Evolutionary conservation across 2,888 invertebrate genomes (phyloP).

Genomic region (Philhelius pedissequus): DNA sequence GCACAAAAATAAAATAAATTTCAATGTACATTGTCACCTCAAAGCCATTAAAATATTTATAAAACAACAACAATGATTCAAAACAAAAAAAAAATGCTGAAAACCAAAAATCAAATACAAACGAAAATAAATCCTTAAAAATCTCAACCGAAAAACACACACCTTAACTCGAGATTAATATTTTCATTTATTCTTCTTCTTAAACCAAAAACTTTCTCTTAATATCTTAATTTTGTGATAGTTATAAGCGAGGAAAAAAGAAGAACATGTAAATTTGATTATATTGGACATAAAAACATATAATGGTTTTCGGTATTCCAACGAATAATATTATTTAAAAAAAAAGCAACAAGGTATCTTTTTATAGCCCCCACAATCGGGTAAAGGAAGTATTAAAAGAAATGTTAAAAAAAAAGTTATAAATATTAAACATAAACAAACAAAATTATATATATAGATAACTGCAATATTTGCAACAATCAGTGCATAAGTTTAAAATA

Average conservation of each 20-base stretch:
- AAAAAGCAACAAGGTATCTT: constrained; percentile 4
- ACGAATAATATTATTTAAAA: constrained; percentile 55
- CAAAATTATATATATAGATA: neutral
- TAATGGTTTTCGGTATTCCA: constrained; percentile 68
- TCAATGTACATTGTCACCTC: constrained; percentile 41
- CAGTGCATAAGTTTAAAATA: constrained; percentile 17
- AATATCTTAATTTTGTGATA: constrained; percentile 52
- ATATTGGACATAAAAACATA: constrained; percentile 35
- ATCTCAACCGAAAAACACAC: constrained; percentile 12
- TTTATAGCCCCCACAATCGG: constrained; percentile 23
- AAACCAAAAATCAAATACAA: constrained; percentile 18
- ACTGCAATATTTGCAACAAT: constrained; percentile 65
- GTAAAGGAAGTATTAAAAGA: neutral
- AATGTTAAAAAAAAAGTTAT: neutral
- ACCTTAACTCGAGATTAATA: constrained; percentile 13
- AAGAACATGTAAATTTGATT: constrained; percentile 53
- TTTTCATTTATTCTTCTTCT: constrained; percentile 8
- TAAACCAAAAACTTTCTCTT: constrained; percentile 10
- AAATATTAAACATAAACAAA: constrained; percentile 20
- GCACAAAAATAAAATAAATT: constrained; percentile 10
- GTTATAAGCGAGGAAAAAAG: constrained; percentile 50
- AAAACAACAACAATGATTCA: neutral
- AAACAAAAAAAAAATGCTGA: neutral
- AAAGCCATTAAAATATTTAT: constrained; percentile 16
- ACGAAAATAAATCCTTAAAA: neutral